A percentile compares a stretch with the other conserved stretches of the same genome.
Conservation (phyloP, 1,140 invertebrate species). For the Drosophila nebulosa region DNA sequence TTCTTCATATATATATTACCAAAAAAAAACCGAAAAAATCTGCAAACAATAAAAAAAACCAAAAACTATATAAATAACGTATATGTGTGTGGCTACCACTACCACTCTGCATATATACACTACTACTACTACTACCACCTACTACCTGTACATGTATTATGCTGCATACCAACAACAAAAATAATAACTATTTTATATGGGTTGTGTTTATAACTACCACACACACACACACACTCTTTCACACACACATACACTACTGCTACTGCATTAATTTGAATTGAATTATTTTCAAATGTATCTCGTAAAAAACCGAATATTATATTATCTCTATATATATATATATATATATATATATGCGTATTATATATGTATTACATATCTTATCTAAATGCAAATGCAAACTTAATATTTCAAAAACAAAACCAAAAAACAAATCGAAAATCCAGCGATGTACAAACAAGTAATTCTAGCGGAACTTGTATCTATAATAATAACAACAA, state of each 20-base stretch:
- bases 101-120: slow-evolving; percentile 77
- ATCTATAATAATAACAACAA: slow-evolving; percentile 78
- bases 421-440: slow-evolving; percentile 67
- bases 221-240: slow-evolving; percentile 28
- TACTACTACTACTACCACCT: slow-evolving; percentile 52
- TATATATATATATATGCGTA: slow-evolving; percentile 60
- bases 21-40: slow-evolving; percentile 64
- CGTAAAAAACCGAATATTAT: slow-evolving; percentile 66
- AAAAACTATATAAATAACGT: slow-evolving; percentile 76
- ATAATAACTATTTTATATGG: slow-evolving; percentile 76
- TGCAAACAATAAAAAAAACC: slow-evolving; percentile 68
- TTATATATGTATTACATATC: slow-evolving; percentile 69
- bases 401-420: slow-evolving; percentile 30
- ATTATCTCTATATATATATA: slow-evolving; percentile 25
- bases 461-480: slow-evolving; percentile 80
- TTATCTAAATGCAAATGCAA: slow-evolving; percentile 63
- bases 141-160: slow-evolving; percentile 80
- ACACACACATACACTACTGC: slow-evolving; percentile 32
- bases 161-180: slow-evolving; percentile 68
- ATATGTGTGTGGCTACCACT: slow-evolving; percentile 79
- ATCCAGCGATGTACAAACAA: slow-evolving; percentile 81
- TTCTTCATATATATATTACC: slow-evolving; percentile 68
- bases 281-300: slow-evolving; percentile 78
- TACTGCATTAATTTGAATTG: slow-evolving; percentile 78
- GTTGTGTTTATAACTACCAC: slow-evolving; percentile 80